phyloP scores from a whole-genome alignment of 2,113 vertebrate genomes.

The Pandion haliaetus region DNA sequence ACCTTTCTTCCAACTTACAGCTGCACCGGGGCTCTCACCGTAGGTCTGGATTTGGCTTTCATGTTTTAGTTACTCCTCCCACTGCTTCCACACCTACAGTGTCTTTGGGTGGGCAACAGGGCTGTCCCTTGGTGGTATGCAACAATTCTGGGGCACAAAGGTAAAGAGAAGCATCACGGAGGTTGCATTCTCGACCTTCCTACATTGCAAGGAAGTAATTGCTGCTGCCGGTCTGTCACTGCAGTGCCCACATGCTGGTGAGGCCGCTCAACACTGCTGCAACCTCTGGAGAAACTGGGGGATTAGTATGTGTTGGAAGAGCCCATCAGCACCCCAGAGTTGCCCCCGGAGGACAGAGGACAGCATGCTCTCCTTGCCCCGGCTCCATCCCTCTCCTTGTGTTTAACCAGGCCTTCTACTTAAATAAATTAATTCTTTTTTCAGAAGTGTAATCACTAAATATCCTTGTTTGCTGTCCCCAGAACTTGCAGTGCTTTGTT shows the following conservation, averaged over 20 bases:
- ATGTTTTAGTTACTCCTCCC: neutral
- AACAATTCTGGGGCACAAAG: neutral
- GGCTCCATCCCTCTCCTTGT: neutral
- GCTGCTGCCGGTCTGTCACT: neutral
- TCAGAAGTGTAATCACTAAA: neutral
- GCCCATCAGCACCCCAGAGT: accelerated
- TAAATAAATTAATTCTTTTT: neutral
- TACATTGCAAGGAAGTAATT: neutral
- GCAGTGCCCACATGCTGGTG: neutral
- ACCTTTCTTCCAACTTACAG: neutral
- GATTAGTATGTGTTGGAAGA: neutral
- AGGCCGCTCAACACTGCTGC: neutral
- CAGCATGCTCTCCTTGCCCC: accelerated
- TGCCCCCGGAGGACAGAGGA: neutral
- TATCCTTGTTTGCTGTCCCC: neutral
- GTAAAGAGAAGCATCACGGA: neutral
- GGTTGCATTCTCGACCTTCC: neutral
- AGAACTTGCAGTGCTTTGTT: neutral
- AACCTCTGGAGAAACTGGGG: neutral
- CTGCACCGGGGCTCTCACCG: neutral
- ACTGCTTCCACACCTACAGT: neutral
- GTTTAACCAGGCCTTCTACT: neutral
- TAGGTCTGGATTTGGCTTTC: neutral
- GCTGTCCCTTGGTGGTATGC: neutral
- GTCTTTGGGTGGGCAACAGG: neutral